phyloP scores from a whole-genome alignment of 1,140 invertebrate species.

The Drosophila arawakana region DNA sequence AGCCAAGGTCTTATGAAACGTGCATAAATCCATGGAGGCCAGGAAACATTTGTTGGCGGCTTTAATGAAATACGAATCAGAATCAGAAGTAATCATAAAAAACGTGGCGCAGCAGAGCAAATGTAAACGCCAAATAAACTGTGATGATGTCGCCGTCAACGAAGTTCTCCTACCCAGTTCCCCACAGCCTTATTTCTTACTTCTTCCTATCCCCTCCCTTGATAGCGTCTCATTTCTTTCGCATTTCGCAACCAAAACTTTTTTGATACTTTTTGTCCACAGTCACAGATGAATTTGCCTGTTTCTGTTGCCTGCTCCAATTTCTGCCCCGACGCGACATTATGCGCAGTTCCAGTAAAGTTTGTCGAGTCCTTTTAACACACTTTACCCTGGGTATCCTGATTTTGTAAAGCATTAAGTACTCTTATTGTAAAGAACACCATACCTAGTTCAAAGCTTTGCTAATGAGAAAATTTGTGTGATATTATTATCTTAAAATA shows the following conservation, averaged over 20 bases:
- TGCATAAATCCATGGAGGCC: slow-evolving; percentile 63
- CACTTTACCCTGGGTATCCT: background rate
- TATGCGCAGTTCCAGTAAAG: slow-evolving; percentile 71
- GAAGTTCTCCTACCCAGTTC: slow-evolving; percentile 11
- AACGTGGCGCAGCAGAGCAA: slow-evolving; percentile 48
- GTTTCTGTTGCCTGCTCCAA: slow-evolving; percentile 60
- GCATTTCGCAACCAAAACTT: slow-evolving; percentile 76
- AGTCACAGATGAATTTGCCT: slow-evolving; percentile 78
- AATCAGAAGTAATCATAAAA: slow-evolving; percentile 73
- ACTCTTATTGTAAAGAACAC: too few species aligned
- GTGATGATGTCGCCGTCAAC: slow-evolving; percentile 45
- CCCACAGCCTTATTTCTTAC: slow-evolving; percentile 20
- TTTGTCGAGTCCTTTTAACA: slow-evolving; percentile 46
- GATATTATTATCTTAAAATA: too few species aligned
- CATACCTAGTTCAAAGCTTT: too few species aligned
- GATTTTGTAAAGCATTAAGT: background rate
- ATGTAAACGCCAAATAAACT: slow-evolving; percentile 75
- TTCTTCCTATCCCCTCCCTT: background rate
- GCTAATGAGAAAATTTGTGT: too few species aligned
- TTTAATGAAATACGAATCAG: slow-evolving; percentile 79
- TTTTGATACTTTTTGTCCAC: slow-evolving; percentile 64
- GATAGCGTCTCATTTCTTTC: slow-evolving; percentile 58
- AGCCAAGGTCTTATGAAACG: slow-evolving; percentile 63
- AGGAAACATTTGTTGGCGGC: slow-evolving; percentile 58
- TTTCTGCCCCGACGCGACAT: slow-evolving; percentile 53